Evolutionary conservation across 2,888 invertebrate species (phyloP), one percentile per base, ranked within the genome.

Genomic region (Lithophane socia): DNA sequence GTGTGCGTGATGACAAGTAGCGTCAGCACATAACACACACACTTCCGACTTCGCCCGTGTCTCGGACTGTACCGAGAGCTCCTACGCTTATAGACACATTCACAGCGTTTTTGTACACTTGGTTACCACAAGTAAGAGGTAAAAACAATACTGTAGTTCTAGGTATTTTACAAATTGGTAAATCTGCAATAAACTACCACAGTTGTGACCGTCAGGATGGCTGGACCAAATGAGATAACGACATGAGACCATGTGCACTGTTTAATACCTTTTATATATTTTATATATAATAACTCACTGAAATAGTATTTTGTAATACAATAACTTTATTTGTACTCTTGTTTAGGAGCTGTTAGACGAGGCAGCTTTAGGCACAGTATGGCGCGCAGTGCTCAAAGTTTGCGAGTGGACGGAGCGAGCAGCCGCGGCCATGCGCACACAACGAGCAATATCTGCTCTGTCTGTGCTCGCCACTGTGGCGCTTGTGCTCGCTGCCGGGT

Each of bases 391-490:
- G 52, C 75, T 80, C 44, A 18, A 24, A 66, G 60, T 81, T 66
- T 76, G 87, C 81, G 88, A 88, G 80, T 88, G 88, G 88, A 65
- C 72, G 7, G 88, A 95, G 98, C 83, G 97, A 97, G 73, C 97
- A 97, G 89, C 94, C 3, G 67, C 79, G 24, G 85, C 76, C 16
- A 75, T 81, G 77, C 97, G 98, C 75, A 97, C 98, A 75, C 98
- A 77, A 47, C 80, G 80, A 21, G 80, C 83, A 8, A 42, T 80
- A 8, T 77, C 80, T 24, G 83, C 83, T 16, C 69, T 80, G 3
- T 82, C 98, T 1, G 97, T 99, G 69, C 91, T 98, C 73, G 98
- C 98, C 74, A 98, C 99, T 21, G 97, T 99, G 72, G 95, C 98
- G 75, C 98, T 99, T 91, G 98, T 94, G 84, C 89, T 98, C 82